Conservation (phyloP, 1,140 invertebrate genomes). For the Caerostris darwini region DNA sequence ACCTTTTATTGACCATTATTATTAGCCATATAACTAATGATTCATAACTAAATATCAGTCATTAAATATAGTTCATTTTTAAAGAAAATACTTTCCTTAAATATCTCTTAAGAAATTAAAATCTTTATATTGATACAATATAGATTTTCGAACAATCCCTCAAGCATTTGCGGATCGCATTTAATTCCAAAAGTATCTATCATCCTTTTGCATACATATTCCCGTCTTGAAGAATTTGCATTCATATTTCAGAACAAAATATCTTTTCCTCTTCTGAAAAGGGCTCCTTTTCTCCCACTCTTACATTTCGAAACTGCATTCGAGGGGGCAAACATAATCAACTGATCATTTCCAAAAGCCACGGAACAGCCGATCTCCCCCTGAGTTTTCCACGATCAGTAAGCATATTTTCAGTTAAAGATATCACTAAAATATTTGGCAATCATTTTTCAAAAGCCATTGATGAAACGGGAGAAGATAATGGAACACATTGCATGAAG, state of each 20-base stretch:
- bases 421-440: slow-evolving; percentile 24
- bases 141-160: neutral
- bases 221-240: neutral
- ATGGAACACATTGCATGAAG: neutral
- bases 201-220: neutral
- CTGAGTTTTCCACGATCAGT: neutral
- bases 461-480: slow-evolving; percentile 23
- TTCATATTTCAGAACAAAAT: slow-evolving; percentile 12
- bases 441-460: slow-evolving; percentile 21
- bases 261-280: neutral
- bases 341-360: neutral
- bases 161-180: neutral
- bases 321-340: neutral
- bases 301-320: neutral
- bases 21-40: too few relatives aligned
- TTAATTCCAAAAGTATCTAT: neutral
- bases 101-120: too few relatives aligned
- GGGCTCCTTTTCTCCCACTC: neutral
- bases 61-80: too few relatives aligned
- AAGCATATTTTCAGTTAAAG: neutral
- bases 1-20: too few relatives aligned
- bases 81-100: too few relatives aligned
- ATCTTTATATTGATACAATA: neutral
- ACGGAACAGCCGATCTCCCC: neutral
- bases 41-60: too few relatives aligned